phyloP scores from a whole-genome alignment of 2,888 invertebrate species.

The Ectropis crepuscularia region DNA sequence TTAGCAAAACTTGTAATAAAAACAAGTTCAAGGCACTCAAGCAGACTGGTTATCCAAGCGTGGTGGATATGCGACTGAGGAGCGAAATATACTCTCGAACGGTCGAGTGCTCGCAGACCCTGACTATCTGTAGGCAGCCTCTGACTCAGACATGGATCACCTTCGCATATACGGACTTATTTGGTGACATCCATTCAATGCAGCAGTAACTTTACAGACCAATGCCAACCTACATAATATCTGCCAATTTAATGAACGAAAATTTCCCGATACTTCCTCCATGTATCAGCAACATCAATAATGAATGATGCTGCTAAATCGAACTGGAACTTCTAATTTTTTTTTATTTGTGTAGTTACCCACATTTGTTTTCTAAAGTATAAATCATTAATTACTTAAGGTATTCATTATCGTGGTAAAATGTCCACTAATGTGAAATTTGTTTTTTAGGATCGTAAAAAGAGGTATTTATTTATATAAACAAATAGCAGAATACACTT shows the following conservation, averaged over 20 bases:
- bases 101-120: constrained; percentile 41
- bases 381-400: no score
- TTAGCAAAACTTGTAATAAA: constrained; percentile 51
- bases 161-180: constrained; percentile 81
- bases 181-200: constrained; percentile 77
- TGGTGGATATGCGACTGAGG: constrained; percentile 66
- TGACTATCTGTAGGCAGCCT: constrained; percentile 59
- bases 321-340: neutral
- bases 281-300: neutral
- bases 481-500: constrained; percentile 59
- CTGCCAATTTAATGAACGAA: constrained; percentile 41
- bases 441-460: constrained; percentile 34
- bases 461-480: constrained; percentile 49
- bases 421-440: constrained; percentile 5
- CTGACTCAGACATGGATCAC: constrained; percentile 78
- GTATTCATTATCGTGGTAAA: no score
- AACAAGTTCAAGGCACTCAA: constrained; percentile 59
- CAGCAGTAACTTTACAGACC: constrained; percentile 63
- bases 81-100: constrained; percentile 40
- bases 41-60: constrained; percentile 58
- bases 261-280: constrained; percentile 26
- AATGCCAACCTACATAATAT: constrained; percentile 59
- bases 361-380: no score
- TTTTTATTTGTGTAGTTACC: no score
- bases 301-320: constrained; percentile 3